Evolutionary conservation across 2,113 vertebrate species (phyloP).

Genomic region (Cynocephalus volans): DNA sequence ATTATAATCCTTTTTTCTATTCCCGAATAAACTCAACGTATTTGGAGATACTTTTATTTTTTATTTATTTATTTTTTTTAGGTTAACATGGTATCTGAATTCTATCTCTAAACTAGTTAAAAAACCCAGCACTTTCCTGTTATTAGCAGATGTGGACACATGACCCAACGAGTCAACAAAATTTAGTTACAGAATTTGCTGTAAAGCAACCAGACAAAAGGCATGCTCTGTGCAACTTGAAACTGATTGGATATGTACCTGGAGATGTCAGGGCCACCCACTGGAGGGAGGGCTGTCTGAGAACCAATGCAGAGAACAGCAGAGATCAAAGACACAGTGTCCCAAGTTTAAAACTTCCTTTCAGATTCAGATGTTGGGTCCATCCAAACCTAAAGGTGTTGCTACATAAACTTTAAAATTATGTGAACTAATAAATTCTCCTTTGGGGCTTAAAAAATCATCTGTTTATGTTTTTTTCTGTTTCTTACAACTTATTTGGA

Average conservation of each 20-base stretch:
- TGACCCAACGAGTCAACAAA: neutral
- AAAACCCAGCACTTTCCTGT: neutral
- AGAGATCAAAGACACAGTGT: neutral
- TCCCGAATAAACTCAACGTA: too few relatives aligned
- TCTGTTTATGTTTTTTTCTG: neutral
- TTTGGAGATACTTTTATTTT: too few relatives aligned
- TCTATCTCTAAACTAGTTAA: neutral
- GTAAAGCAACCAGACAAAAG: neutral
- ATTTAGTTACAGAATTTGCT: neutral
- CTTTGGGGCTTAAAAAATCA: neutral
- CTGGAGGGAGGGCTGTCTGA: neutral
- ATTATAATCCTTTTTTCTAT: too few relatives aligned
- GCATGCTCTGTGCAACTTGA: neutral
- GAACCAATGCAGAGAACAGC: neutral
- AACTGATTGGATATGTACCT: neutral
- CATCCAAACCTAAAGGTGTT: neutral
- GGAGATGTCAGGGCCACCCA: neutral
- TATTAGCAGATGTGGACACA: neutral
- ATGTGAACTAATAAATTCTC: neutral
- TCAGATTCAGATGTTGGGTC: conserved; percentile 18
- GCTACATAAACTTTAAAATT: neutral
- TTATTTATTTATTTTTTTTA: too few relatives aligned
- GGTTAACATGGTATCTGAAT: neutral
- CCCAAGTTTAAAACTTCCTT: neutral
- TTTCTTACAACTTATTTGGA: neutral